Evolutionary conservation across 2,797 vertebrate species (phyloP).

Genomic region (Chiloscyllium punctatum): DNA sequence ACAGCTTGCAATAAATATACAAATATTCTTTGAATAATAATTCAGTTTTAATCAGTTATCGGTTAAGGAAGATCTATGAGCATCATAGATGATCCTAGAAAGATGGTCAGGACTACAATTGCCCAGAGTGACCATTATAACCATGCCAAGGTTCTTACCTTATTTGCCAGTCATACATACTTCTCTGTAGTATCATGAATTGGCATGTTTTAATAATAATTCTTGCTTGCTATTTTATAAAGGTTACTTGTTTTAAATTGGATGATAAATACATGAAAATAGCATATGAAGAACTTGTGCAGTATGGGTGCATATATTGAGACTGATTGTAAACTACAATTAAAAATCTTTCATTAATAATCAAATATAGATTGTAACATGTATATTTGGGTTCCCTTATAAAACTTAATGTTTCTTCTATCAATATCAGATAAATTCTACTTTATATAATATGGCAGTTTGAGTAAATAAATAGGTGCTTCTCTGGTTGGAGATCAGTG

Average conservation of each 20-base stretch:
- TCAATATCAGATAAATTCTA: background rate
- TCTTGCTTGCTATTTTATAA: background rate
- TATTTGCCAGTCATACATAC: background rate
- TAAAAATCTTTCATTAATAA: background rate
- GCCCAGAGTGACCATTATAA: background rate
- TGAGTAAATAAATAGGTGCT: too few relatives aligned
- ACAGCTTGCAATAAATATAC: background rate
- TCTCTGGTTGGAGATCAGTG: too few relatives aligned
- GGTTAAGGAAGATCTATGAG: background rate
- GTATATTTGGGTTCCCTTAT: background rate
- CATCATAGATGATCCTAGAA: background rate
- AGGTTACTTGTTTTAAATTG: background rate
- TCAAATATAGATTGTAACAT: background rate
- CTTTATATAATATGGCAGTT: background rate
- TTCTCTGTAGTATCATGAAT: background rate
- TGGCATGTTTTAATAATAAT: background rate
- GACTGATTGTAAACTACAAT: background rate
- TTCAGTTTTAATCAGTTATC: background rate
- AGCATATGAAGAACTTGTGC: background rate
- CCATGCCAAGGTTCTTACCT: background rate
- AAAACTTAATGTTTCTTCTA: background rate
- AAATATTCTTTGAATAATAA: background rate
- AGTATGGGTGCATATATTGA: background rate
- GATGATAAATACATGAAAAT: background rate
- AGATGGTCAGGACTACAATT: background rate